phyloP scores from a whole-genome alignment of 2,113 vertebrate species.

The Clarias magur region DNA sequence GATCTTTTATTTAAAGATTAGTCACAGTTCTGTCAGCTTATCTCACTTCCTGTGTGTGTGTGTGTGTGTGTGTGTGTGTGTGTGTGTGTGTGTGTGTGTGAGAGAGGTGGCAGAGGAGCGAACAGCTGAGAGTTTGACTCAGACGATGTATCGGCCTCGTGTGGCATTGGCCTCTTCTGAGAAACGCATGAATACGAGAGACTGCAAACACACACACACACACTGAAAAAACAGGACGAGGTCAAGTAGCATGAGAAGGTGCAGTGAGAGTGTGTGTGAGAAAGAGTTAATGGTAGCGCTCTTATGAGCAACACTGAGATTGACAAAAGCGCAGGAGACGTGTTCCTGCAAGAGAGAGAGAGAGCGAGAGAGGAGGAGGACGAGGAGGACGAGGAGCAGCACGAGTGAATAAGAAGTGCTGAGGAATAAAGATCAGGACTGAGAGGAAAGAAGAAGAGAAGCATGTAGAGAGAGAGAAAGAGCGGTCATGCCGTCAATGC shows the following conservation, averaged over 20 bases:
- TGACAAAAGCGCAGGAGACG: background rate
- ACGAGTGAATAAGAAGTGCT: background rate
- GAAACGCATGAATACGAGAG: background rate
- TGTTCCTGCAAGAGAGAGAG: slow-evolving; percentile 7
- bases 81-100: slow-evolving; percentile 18
- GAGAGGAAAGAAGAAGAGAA: background rate
- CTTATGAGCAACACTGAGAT: background rate
- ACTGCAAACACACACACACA: background rate
- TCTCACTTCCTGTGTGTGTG: slow-evolving; percentile 18
- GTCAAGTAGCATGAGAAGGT: slow-evolving; percentile 14
- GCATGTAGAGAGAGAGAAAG: slow-evolving; percentile 18
- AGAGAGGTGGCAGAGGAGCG: slow-evolving; percentile 23
- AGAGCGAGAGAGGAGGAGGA: too few relatives aligned
- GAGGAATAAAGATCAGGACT: background rate
- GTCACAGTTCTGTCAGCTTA: slow-evolving; percentile 22
- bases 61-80: slow-evolving; percentile 20
- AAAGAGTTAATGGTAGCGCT: background rate
- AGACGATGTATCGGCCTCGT: slow-evolving; percentile 16
- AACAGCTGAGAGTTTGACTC: slow-evolving; percentile 49
- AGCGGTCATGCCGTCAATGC: slow-evolving; percentile 78
- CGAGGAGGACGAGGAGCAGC: background rate
- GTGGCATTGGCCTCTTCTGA: background rate
- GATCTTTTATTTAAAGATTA: slow-evolving; percentile 38
- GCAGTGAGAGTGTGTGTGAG: background rate
- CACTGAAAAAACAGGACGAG: background rate